Percentiles rank a stretch among this genome's conserved stretches.
phyloP scores from a whole-genome alignment of 2,888 invertebrate genomes.

The Agriotes lineatus region DNA sequence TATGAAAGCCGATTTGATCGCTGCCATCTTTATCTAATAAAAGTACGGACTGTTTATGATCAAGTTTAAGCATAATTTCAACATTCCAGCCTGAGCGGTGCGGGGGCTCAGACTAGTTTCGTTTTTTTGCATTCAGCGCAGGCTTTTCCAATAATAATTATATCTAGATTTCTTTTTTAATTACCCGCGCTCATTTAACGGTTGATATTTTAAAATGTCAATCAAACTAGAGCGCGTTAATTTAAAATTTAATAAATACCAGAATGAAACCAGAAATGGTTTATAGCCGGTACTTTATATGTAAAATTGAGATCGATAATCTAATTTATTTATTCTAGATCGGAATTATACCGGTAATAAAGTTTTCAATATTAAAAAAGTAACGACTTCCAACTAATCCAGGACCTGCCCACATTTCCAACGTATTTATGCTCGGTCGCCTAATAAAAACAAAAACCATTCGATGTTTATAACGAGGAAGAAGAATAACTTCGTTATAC shows the following conservation, averaged over 20 bases:
- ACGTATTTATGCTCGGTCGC: constrained; percentile 7
- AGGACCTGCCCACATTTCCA: constrained; percentile 25
- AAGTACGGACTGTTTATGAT: constrained; percentile 41
- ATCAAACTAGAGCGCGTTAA: constrained; percentile 26
- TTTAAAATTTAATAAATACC: constrained; percentile 32
- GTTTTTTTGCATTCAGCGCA: constrained; percentile 23
- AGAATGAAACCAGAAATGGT: constrained; percentile 20
- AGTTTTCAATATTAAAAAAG: constrained; percentile 26
- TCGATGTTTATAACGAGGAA: constrained; percentile 11
- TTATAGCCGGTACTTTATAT: constrained; percentile 31
- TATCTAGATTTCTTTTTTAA: constrained; percentile 24
- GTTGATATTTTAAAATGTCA: constrained; percentile 24
- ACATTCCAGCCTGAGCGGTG: constrained; percentile 31
- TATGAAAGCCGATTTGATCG: constrained; percentile 42
- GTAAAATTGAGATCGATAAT: constrained; percentile 33
- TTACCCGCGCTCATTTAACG: constrained; percentile 13
- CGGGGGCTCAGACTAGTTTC: constrained; percentile 26
- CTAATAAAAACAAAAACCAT: constrained; percentile 6
- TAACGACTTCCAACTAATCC: constrained; percentile 30
- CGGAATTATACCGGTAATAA: constrained; percentile 24
- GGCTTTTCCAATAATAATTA: constrained; percentile 24
- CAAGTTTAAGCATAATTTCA: constrained; percentile 40
- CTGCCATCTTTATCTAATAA: constrained; percentile 43
- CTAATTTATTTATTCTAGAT: constrained; percentile 29
- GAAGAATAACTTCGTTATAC: constrained; percentile 21